Evolutionary conservation across 1,140 invertebrate species (phyloP).

Genomic region (Lycorma delicatula): DNA sequence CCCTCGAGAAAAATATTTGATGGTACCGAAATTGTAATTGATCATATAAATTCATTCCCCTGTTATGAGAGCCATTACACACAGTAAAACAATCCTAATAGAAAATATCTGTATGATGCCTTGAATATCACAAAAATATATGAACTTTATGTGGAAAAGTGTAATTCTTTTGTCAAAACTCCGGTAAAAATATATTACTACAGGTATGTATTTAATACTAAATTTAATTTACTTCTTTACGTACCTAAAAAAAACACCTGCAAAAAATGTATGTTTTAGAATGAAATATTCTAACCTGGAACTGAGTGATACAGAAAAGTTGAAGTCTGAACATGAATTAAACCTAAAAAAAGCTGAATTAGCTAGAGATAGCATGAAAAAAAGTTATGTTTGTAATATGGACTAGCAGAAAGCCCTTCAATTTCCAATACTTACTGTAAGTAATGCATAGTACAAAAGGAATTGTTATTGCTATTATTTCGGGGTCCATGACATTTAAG

Average conservation of each 20-base stretch:
- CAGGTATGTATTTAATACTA: constrained; percentile 8
- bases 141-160: constrained; percentile 5
- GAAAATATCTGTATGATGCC: constrained; percentile 6
- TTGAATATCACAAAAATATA: constrained; percentile 7
- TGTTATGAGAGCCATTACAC: constrained; percentile 8
- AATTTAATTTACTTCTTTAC: constrained; percentile 3
- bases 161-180: not conserved
- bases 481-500: too few species aligned
- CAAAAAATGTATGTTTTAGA: not conserved
- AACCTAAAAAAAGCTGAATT: not conserved
- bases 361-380: not conserved
- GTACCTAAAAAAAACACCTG: constrained; percentile 7
- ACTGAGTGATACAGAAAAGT: not conserved
- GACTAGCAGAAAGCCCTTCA: too few species aligned
- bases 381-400: too few species aligned
- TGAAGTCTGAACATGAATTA: not conserved
- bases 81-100: not conserved
- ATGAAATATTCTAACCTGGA: not conserved
- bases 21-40: not conserved
- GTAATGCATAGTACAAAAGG: too few species aligned
- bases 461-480: too few species aligned
- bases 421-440: too few species aligned
- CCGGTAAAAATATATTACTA: constrained; percentile 3
- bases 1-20: not conserved
- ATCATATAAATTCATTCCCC: not conserved